Evolutionary conservation across 2,113 vertebrate species (phyloP).

Genomic region (Alouatta palliata): DNA sequence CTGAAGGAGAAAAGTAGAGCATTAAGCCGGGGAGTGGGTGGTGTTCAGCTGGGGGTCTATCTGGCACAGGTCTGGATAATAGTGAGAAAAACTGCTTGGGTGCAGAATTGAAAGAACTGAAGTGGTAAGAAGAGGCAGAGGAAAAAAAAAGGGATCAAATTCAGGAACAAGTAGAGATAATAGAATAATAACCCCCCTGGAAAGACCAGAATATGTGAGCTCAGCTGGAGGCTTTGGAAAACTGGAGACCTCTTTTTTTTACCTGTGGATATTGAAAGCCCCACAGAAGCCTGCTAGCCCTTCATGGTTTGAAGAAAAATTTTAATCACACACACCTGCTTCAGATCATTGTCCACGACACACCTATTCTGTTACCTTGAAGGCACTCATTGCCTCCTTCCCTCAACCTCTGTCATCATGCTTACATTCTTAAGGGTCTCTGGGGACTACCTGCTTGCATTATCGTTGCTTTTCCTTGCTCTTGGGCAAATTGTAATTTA

Average conservation of each 20-base stretch:
- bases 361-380: fast-evolving
- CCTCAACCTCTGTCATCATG: neutral
- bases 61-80: neutral
- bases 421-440: neutral
- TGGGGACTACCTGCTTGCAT: neutral
- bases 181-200: neutral
- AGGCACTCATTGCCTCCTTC: neutral
- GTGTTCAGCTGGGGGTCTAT: neutral
- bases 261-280: neutral
- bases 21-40: fast-evolving
- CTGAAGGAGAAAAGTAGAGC: neutral
- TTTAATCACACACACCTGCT: neutral
- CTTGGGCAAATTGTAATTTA: neutral
- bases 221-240: neutral
- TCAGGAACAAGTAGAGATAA: neutral
- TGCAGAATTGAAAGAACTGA: neutral
- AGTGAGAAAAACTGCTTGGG: neutral
- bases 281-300: neutral
- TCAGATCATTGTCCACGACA: neutral
- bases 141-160: neutral
- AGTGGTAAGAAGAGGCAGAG: neutral
- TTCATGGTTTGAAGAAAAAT: neutral
- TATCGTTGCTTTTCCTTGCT: neutral
- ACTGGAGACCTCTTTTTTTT: neutral
- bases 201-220: neutral